Conservation (phyloP, 2,797 vertebrate species). For the Labroides dimidiatus region DNA sequence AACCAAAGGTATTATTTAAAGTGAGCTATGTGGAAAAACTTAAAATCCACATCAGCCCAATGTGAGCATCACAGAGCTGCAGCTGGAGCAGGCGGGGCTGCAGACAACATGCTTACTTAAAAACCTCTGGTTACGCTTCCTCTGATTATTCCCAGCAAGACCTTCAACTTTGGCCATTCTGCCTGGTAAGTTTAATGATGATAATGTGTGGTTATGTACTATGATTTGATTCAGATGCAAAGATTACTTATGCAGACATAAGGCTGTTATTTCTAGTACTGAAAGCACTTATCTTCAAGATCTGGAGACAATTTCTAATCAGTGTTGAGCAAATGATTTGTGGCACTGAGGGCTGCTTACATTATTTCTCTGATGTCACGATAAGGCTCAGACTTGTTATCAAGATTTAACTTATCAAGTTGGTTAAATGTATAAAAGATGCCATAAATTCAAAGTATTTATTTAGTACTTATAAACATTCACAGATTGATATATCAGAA, state of each 20-base stretch:
- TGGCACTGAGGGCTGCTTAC: background rate
- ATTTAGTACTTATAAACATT: too few species aligned
- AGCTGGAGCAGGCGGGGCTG: slow-evolving; percentile 71
- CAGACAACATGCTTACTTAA: slow-evolving; percentile 49
- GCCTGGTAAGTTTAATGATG: slow-evolving; percentile 66
- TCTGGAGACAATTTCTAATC: background rate
- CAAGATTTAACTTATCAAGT: background rate
- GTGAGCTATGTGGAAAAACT: background rate
- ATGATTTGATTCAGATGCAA: background rate
- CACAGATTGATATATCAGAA: background rate
- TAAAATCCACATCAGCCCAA: background rate
- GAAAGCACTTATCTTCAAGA: background rate
- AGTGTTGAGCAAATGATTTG: background rate
- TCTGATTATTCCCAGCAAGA: slow-evolving; percentile 55
- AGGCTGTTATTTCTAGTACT: background rate
- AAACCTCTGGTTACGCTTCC: slow-evolving; percentile 52
- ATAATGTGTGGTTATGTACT: slow-evolving; percentile 2
- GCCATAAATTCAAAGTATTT: background rate
- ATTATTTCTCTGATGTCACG: slow-evolving; percentile 13
- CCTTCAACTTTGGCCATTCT: slow-evolving; percentile 47
- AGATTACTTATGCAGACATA: too few species aligned
- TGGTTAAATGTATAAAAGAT: slow-evolving; percentile 1
- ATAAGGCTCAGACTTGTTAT: background rate
- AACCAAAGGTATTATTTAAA: background rate
- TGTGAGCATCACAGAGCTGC: slow-evolving; percentile 25